phyloP scores from a whole-genome alignment of 2,888 invertebrate genomes.

The Morinoia aosen region DNA sequence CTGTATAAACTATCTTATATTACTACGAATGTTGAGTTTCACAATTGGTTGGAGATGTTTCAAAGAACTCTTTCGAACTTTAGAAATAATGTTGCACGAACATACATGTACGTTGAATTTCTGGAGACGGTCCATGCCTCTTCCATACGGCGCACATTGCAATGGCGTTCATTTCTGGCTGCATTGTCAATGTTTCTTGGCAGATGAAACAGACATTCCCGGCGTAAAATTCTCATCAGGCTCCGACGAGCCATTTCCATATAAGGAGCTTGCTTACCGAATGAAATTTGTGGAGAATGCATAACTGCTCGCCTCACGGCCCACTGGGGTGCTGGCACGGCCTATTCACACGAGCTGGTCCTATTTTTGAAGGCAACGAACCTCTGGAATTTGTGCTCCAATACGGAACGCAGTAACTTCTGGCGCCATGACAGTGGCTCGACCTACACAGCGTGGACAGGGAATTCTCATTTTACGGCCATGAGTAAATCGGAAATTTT shows the following conservation, averaged over 20 bases:
- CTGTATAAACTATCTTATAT: too few relatives aligned
- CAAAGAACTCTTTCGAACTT: too few relatives aligned
- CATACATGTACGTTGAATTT: too few relatives aligned
- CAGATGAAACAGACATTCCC: not conserved
- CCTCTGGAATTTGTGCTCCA: not conserved
- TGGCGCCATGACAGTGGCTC: not conserved
- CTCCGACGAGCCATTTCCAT: not conserved
- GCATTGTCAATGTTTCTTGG: not conserved
- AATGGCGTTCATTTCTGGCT: not conserved
- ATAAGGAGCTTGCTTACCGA: not conserved
- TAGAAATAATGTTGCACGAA: too few relatives aligned
- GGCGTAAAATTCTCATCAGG: not conserved
- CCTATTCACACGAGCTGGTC: not conserved
- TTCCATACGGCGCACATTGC: not conserved
- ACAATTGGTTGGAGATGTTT: too few relatives aligned
- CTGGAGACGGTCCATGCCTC: too few relatives aligned
- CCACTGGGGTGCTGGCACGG: not conserved
- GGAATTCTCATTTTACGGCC: not conserved
- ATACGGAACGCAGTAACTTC: not conserved
- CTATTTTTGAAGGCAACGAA: not conserved
- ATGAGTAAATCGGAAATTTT: not conserved
- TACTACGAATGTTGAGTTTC: too few relatives aligned
- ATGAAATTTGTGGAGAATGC: constrained; percentile 5
- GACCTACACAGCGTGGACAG: not conserved
- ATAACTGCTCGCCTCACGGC: not conserved